Evolutionary conservation across 2,113 vertebrate genomes (phyloP), one percentile per base, ranked within the genome.

Genomic region (Sander vitreus): DNA sequence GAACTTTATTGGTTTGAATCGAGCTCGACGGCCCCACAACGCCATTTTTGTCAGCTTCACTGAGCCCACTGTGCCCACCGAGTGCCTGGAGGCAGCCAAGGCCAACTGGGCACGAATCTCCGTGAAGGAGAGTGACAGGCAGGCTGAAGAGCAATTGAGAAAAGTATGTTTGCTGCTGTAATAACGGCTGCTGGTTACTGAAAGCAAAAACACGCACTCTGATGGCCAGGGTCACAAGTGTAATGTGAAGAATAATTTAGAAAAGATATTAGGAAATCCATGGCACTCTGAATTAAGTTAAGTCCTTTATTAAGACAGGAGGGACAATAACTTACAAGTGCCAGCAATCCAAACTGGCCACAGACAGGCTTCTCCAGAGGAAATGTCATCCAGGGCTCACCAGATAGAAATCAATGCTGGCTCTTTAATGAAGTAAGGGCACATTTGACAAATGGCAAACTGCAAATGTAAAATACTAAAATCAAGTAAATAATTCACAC

Each of bases 11-110:
- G 96, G 97, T 36, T 88, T 96, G 85, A 98, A 96, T 91, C 95
- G 98, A 3, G 95, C 96, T 30, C 96, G 97, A 0, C 96, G 98
- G 33, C 96, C 97, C 1, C 96, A 99, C 94, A 99, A 99, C 0
- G 97, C 98, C 47, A 96, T 99, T 78, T 99, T 99, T 77, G 94
- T 99, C 74, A 97, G 93, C 90, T 99, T 97, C 23, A 91, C 92
- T 5, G 98, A 98, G 0, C 81, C 94, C 0, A 91, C 89, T 15
- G 89, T 96, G 6, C 98, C 98, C 0, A 9, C 48, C 0, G 94
- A 96, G 81, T 95, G 97, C 0, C 83, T 98, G 33, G 97, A 97
- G 87, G 96, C 96, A 0, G 98, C 98, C 0, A 94, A 86, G 4
- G 83, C 90, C 70, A 97, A 96, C 19, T 99, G 98, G 98, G 85